Conservation (phyloP, 1,140 invertebrate genomes). For the Asobara japonica region DNA sequence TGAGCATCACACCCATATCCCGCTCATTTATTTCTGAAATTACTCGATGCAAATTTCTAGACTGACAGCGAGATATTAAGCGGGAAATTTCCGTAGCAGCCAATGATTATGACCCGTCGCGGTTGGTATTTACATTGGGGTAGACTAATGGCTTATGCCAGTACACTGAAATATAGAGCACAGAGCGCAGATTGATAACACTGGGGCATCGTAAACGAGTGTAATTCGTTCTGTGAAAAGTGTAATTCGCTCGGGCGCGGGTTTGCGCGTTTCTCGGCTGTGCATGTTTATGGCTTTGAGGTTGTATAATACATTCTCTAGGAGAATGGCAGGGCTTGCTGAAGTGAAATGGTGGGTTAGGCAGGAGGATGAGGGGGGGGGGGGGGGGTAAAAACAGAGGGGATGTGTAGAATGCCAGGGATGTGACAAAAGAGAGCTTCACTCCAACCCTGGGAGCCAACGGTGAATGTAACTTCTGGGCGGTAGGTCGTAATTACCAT, state of each 20-base stretch:
- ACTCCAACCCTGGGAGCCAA: not conserved
- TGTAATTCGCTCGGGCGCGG: slow-evolving; percentile 50
- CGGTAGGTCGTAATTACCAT: slow-evolving; percentile 63
- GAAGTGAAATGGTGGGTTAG: too few relatives aligned
- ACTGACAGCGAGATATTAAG: not conserved
- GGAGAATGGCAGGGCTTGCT: too few relatives aligned
- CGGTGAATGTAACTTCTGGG: slow-evolving; percentile 56
- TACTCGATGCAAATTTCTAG: too few relatives aligned
- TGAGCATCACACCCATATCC: too few relatives aligned
- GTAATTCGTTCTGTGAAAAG: slow-evolving; percentile 54
- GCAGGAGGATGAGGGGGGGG: too few relatives aligned
- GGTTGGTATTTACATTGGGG: slow-evolving; percentile 46
- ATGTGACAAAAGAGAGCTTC: slow-evolving; percentile 49
- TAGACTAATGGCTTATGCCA: slow-evolving; percentile 26
- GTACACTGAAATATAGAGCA: not conserved
- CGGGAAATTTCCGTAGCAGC: not conserved
- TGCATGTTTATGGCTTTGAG: slow-evolving; percentile 23
- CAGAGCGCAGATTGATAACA: slow-evolving; percentile 48
- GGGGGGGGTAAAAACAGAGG: not conserved
- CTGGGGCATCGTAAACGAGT: slow-evolving; percentile 42
- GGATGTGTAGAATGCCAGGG: slow-evolving; percentile 13
- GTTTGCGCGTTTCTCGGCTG: slow-evolving; percentile 20
- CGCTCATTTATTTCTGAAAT: too few relatives aligned
- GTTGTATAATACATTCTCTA: slow-evolving; percentile 17
- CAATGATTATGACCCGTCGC: slow-evolving; percentile 46